Evolutionary conservation across 2,888 invertebrate genomes (phyloP), one percentile per base, ranked within the genome.

Genomic region (Amblyjoppa proteus): DNA sequence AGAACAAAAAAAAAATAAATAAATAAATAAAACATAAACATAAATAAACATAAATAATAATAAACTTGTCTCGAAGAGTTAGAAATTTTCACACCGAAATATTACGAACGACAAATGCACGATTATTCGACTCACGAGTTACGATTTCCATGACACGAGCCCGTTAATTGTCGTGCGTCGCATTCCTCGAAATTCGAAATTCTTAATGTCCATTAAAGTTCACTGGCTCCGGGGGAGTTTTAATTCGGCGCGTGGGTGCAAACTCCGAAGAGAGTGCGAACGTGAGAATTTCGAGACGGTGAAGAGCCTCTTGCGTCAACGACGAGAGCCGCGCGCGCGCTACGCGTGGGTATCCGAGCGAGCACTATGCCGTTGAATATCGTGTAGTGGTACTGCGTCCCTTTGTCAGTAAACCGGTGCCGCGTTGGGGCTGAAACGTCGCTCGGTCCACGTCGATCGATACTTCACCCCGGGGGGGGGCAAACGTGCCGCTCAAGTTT

Each of bases 381-480:
- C 34, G 77, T 69, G 13, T n/a, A 61, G 41, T 49, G 20, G 49
- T 25, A 68, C 74, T 64, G 34, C 64, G 73, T 74, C 74, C 80
- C 80, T 81, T 81, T 68, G 80, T 81, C 41, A 41, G 45, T 51
- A 38, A 73, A 73, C 80, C 68, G 68, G 66, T 68, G 74, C 45
- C 73, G 53, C 76, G 82, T 53, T 51, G 75, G 74, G 81, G 81
- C 68, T 69, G 69, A 53, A 70, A 70, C 76, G 76, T 66, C 25
- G 82, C 82, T 61, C 53, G 49, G 58, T 53, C 69, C 25, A 58
- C 41, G 34, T 73, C 84, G 81, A 84, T 84, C 84, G 84, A 84
- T 84, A 84, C 49, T 84, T 74, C 7, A 64, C 74, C 69, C 58
- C 16, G 38, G 73, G 41, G 73, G 41, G 53, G 41, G 53, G 5